Base-by-base conservation (phyloP, 1,140 invertebrate species). In the Procambarus clarkii region DNA sequence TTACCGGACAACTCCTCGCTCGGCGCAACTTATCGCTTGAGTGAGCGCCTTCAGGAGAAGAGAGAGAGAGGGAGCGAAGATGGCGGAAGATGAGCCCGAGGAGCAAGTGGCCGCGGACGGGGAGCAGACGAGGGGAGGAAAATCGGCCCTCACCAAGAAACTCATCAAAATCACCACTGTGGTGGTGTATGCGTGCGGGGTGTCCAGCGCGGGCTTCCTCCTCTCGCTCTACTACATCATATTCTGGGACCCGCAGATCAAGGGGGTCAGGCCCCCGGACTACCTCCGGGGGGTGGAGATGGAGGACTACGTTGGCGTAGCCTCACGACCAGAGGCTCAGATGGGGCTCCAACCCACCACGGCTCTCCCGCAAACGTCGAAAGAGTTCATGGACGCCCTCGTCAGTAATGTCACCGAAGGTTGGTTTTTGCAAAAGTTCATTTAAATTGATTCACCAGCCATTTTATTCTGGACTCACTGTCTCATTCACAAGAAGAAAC, bases 151-250 rank as follows among this genome's bases (percentile, higher is more conserved):
- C 92, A 97, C 98, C 94, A 97, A 97, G 94, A 98, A 98, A 95
- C 95, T 97, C 92, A 96, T 99, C 77, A 96, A 98, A 24, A 97
- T 99, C 83, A 95, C 99, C 91, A 99, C 98, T 0, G 98, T 99
- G 58, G 96, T 99, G 92, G 98, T 98, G 8, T 99, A 99, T 95
- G 96, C 99, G 81, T 97, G 99, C 93, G 98, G 97, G 93, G 98
- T 99, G 87, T 99, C 98, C 15, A 95, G 98, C 86, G 98, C 98
- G 0, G 98, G 98, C 8, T 98, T 99, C 91, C 97, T 99, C 94
- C 96, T 99, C 48, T 98, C 98, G 0, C 95, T 99, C 21, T 99
- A 99, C 95, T 99, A 99, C 95, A 97, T 98, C 91, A 98, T 99
- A 94, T 96, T 99, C 92, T 99, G 98, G 98, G 97, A 98, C 94